phyloP scores from a whole-genome alignment of 2,113 vertebrate species.

The Onychostruthus taczanowskii region DNA sequence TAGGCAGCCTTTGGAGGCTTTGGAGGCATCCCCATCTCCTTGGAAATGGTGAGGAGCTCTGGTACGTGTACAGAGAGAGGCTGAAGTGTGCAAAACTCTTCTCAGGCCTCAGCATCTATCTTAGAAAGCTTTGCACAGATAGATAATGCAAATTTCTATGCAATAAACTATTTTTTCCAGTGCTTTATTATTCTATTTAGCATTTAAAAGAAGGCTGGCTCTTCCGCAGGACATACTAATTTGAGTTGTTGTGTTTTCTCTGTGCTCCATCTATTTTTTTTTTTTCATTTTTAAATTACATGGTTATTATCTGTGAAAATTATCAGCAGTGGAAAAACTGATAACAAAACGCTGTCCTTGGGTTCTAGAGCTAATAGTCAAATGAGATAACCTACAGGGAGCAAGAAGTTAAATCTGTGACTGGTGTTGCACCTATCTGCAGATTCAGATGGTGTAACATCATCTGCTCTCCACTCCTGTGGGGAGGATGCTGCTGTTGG shows the following conservation, averaged over 20 bases:
- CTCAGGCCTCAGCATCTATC: background rate
- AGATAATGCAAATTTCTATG: background rate
- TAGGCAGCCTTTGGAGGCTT: background rate
- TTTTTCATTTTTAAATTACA: background rate
- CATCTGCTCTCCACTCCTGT: accelerated
- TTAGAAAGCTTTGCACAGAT: background rate
- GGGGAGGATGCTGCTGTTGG: background rate
- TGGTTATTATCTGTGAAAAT: background rate
- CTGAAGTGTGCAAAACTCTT: background rate
- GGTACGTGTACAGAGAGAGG: background rate
- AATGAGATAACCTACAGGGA: background rate
- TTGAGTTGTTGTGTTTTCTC: background rate
- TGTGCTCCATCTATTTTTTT: background rate
- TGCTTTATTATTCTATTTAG: background rate
- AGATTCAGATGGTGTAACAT: background rate
- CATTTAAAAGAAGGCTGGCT: background rate
- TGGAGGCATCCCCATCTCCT: background rate
- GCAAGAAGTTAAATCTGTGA: background rate
- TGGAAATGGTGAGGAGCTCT: background rate
- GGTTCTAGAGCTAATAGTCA: background rate
- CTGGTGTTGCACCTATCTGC: background rate
- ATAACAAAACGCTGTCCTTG: background rate
- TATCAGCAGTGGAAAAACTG: background rate
- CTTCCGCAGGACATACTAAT: background rate
- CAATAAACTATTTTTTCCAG: background rate